Evolutionary conservation across 2,113 vertebrate genomes (phyloP), one percentile per base, ranked within the genome.

Genomic region (Laticauda laticaudata): DNA sequence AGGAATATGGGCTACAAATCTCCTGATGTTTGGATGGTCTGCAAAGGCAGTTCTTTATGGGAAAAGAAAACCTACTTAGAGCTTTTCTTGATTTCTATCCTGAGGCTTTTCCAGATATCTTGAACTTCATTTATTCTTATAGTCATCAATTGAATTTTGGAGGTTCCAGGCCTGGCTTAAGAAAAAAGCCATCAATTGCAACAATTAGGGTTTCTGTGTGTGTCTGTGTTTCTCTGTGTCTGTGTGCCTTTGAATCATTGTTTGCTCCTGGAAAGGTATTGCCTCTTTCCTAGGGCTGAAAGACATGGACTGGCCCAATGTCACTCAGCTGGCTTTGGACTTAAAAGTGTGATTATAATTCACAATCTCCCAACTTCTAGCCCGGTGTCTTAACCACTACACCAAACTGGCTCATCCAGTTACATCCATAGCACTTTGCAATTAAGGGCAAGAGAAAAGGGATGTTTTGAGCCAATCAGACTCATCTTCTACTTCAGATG

Each of bases 1-100:
- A 0, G 0, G 6, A 90, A 90, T 92, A 91, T 85, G 92, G 91
- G 54, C 94, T 87, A 89, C 87, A 9, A 89, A 86, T 88, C 89
- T 92, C 94, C n/a, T 75, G n/a, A 75, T 39, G n/a, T 75, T 39
- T 34, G 69, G 69, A 75, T 75, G n/a, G 69, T 15, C 15, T 34
- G n/a, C n/a, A 8, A 45, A 34, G 64, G 5, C 11, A 75, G n/a
- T 7, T 34, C 29, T 69, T 69, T 69, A 5, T 69, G 14, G 10
- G 29, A 69, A 69, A 29, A 34, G 29, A 34, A 34, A 5, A 34
- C 5, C 64, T 15, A n/a, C 64, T 69, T 18, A 69, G 29, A 69
- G 64, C 34, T 39, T 39, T 39, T 29, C 59, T 64, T 26, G 26
- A 12, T n/a, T 69, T n/a, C 12, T 69, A 69, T 6, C 61, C 61